phyloP scores from a whole-genome alignment of 2,888 invertebrate species.

The Yponomeuta plumbellus region DNA sequence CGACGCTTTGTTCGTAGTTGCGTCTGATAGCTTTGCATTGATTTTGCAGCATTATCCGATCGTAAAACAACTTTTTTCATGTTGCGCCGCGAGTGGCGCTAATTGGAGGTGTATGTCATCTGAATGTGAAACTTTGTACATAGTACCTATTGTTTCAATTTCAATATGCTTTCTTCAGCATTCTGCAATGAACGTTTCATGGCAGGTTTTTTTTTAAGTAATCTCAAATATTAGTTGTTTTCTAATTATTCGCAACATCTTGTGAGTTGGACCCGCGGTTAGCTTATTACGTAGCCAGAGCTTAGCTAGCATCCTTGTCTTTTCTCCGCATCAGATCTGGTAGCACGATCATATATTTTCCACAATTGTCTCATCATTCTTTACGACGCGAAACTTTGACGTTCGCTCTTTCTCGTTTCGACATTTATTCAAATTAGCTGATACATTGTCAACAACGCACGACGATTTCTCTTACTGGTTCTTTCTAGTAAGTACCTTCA shows the following conservation, averaged over 20 bases:
- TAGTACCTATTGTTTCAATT: not conserved
- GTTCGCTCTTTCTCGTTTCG: not conserved
- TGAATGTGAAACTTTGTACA: not conserved
- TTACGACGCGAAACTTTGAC: not conserved
- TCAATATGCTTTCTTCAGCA: not conserved
- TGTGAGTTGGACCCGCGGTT: not conserved
- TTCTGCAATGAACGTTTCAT: not conserved
- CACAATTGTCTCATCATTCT: not conserved
- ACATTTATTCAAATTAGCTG: not conserved
- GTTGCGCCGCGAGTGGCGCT: constrained; percentile 12
- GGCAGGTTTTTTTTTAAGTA: not conserved
- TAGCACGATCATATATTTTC: not conserved
- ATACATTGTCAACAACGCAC: not conserved
- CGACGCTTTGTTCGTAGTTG: constrained; percentile 63
- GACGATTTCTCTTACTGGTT: not conserved
- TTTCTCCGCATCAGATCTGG: not conserved
- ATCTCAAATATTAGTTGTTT: not conserved
- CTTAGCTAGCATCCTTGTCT: not conserved
- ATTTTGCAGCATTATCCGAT: constrained; percentile 65
- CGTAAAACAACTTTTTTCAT: constrained; percentile 40
- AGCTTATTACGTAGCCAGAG: not conserved
- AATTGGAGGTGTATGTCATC: not conserved
- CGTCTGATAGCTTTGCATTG: constrained; percentile 66
- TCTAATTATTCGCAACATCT: not conserved
- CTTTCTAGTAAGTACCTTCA: too few relatives aligned